Evolutionary conservation across 2,113 vertebrate species (phyloP), one percentile per base, ranked within the genome.

Genomic region (Heptranchias perlo): DNA sequence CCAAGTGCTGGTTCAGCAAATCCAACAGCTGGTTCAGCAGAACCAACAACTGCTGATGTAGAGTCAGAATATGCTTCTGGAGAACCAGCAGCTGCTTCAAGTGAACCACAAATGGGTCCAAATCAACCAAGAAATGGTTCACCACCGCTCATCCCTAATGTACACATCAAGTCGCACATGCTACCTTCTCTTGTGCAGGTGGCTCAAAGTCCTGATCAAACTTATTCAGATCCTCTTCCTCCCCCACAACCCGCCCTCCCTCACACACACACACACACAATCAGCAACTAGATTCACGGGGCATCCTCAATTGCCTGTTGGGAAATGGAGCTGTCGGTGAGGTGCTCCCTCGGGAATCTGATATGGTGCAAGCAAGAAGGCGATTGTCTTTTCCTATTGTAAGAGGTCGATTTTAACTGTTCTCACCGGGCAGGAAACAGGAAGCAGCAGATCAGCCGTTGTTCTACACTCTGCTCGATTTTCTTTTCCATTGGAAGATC

Each of bases 61-160:
- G 94, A 73, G 52, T 69, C 64, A 69, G 25, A 95, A 52, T 35
- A 47, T 49, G 94, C 39, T 91, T 91, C 87, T 91, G 52, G 54
- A 69, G 47, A 69, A 52, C 64, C 44, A 47, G 13, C 87, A 54
- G 64, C 64, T 69, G 94, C 94, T 95, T 69, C 44, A 31, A 69
- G 65, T 95, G 64, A 95, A 95, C 64, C 89, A 93, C 89, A 93
- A 89, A 54, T 78, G 14, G 31, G 31, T 61, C 87, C 87, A 58
- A 93, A 93, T 62, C 89, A 93, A 62, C 58, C n/a, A 10, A n/a
- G 18, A 64, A 39, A 62, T 64, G 89, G 89, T 25, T 93, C 39
- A 7, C n/a, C 61, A 93, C 58, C 16, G 21, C n/a, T 93, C 58
- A 93, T 62, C 61, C 35, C n/a, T 62, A 62, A 93, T 62, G 58